Percentiles rank a stretch among this genome's conserved stretches.
Evolutionary conservation across 2,113 vertebrate species (phyloP).

Genomic region (Phaethon lepturus): DNA sequence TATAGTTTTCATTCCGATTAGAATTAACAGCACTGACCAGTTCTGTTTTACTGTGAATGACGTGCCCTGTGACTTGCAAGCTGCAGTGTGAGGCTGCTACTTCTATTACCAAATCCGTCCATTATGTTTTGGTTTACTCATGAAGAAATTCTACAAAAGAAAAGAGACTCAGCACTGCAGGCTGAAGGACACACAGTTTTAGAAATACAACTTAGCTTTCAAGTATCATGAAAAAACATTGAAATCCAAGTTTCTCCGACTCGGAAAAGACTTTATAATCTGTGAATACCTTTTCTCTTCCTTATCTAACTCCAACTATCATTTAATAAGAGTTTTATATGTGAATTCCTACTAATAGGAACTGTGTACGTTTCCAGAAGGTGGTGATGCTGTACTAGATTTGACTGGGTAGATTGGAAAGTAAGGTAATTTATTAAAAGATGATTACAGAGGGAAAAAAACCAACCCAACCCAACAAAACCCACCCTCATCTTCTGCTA

Average conservation of each 20-base stretch:
- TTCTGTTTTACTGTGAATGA: background rate
- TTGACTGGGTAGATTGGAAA: background rate
- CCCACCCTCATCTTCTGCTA: background rate
- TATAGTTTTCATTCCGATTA: background rate
- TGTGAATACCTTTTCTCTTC: background rate
- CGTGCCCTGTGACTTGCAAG: background rate
- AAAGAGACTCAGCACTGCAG: background rate
- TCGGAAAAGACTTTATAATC: background rate
- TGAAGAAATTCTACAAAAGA: background rate
- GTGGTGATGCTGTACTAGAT: background rate
- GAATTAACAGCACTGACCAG: background rate
- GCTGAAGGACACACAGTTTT: background rate
- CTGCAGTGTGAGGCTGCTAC: background rate
- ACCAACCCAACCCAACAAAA: background rate
- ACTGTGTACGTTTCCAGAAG: background rate
- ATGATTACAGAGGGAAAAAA: background rate
- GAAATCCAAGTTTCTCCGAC: background rate
- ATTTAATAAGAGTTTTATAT: background rate
- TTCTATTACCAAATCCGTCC: background rate
- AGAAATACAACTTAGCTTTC: background rate
- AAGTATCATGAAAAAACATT: background rate
- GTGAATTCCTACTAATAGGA: background rate
- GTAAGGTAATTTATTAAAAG: background rate
- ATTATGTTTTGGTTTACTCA: background rate
- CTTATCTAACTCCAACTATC: background rate